These are phyloP conservation scores for Odontomachus brunneus DNA, from an alignment of 1,140 invertebrate species.

Conservation along the genomic window DNA sequence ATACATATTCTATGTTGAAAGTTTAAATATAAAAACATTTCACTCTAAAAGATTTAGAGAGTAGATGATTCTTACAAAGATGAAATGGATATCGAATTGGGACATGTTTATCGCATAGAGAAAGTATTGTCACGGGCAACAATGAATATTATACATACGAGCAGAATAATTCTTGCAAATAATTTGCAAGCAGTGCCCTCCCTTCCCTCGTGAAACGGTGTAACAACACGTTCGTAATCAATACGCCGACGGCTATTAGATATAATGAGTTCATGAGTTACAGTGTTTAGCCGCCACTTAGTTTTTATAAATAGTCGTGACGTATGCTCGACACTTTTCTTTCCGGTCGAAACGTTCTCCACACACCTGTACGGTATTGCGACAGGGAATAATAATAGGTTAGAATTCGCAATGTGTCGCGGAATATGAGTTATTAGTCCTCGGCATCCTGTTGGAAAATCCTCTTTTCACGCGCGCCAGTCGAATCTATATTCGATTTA, in stretches of 20 bases:
- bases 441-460: conserved; percentile 57
- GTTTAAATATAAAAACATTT: too few species aligned
- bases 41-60: too few species aligned
- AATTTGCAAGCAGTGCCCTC: too few species aligned
- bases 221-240: conserved; percentile 28
- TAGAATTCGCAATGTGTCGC: conserved; percentile 20
- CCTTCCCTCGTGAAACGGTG: conserved; percentile 7
- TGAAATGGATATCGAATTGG: too few species aligned
- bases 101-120: too few species aligned
- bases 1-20: too few species aligned
- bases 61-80: too few species aligned
- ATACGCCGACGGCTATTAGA: conserved; percentile 49
- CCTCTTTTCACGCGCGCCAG: conserved; percentile 30
- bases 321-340: conserved; percentile 47
- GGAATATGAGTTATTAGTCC: conserved; percentile 42
- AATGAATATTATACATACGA: too few species aligned
- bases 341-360: conserved; percentile 40
- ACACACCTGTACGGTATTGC: conserved; percentile 56
- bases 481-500: conserved; percentile 21
- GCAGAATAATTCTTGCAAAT: too few species aligned
- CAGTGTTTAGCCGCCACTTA: conserved; percentile 45
- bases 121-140: too few species aligned
- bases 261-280: conserved; percentile 52
- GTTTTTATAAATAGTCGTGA: conserved; percentile 51
- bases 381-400: conserved; percentile 66